Conservation (phyloP, 2,888 invertebrate species). For the Gibbula magus region DNA sequence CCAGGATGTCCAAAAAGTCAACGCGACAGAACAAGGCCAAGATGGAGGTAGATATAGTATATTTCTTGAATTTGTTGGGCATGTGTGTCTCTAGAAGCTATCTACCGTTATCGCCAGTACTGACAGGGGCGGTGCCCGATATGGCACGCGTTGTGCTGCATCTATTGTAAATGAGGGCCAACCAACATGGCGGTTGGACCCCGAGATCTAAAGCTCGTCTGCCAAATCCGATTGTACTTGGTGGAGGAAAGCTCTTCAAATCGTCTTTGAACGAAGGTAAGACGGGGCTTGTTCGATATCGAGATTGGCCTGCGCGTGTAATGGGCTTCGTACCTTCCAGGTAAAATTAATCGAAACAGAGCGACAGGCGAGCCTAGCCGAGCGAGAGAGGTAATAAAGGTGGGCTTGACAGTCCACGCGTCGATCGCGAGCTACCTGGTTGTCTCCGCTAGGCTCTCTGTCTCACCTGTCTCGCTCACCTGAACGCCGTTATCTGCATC, state of each 20-base stretch:
- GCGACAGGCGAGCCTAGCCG: constrained; percentile 9
- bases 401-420: constrained; percentile 6
- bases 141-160: neutral
- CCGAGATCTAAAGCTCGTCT: neutral
- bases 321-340: neutral
- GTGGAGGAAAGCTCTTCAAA: neutral
- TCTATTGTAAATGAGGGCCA: constrained; percentile 10
- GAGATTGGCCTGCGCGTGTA: constrained; percentile 24
- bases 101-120: constrained; percentile 2
- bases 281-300: constrained; percentile 15
- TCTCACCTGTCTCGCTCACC: neutral
- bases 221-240: neutral
- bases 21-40: constrained; percentile 18
- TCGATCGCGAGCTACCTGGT: constrained; percentile 4
- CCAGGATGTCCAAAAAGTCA: constrained; percentile 25
- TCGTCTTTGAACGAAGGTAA: constrained; percentile 16
- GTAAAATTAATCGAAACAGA: constrained; percentile 21
- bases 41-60: constrained; percentile 20
- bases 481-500: neutral
- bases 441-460: neutral
- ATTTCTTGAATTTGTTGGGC: neutral
- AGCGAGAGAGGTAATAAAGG: constrained; percentile 15
- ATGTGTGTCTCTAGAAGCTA: neutral
- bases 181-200: constrained; percentile 18
- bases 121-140: neutral